Conservation (phyloP, 2,113 vertebrate genomes). For the Uropsilus gracilis region DNA sequence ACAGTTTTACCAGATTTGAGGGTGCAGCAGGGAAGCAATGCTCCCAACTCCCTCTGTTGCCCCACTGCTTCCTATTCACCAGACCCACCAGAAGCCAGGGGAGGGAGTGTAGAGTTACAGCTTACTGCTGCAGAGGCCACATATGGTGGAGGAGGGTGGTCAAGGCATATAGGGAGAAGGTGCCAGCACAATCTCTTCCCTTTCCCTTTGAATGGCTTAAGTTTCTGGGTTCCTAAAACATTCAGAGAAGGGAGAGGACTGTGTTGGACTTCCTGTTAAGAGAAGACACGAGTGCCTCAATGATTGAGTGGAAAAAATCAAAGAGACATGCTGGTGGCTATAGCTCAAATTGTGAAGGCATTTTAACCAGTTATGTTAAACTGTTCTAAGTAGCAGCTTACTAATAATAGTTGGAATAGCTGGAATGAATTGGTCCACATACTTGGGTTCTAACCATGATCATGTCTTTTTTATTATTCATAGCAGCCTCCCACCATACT, state of each 20-base stretch:
- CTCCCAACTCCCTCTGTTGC: neutral
- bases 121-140: too few relatives aligned
- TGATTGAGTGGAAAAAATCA: neutral
- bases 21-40: neutral
- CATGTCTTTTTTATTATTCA: neutral
- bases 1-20: neutral
- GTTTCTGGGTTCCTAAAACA: neutral
- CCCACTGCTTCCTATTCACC: neutral
- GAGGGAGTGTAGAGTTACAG: accelerated
- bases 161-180: neutral
- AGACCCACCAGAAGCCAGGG: neutral
- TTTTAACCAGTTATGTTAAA: neutral
- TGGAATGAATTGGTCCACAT: neutral
- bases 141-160: neutral
- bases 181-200: neutral
- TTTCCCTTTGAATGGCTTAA: neutral
- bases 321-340: neutral
- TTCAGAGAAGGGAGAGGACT: neutral
- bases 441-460: neutral
- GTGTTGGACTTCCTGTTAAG: neutral
- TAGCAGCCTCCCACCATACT: neutral
- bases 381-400: neutral
- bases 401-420: too few relatives aligned
- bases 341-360: neutral
- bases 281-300: neutral